Conservation (phyloP, 1,140 invertebrate genomes). For the Metaphire vulgaris region DNA sequence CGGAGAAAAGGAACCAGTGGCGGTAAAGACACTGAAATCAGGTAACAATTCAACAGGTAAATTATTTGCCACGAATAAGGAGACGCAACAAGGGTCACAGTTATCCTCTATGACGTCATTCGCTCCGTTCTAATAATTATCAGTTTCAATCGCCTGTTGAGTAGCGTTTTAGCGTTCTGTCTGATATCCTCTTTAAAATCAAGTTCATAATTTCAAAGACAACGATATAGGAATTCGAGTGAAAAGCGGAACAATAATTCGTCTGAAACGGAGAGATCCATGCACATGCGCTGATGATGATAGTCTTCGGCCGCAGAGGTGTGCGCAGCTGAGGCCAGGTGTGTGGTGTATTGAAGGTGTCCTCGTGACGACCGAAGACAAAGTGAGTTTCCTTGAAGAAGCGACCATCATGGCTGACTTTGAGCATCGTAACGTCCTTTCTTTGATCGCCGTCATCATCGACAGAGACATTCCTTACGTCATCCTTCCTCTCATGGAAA, state of each 20-base stretch:
- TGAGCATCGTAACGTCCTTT: slow-evolving; percentile 51
- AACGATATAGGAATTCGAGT: too few species aligned
- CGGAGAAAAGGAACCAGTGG: slow-evolving; percentile 1
- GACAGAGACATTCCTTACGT: slow-evolving; percentile 49
- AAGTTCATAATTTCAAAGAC: background rate
- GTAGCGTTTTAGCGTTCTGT: background rate
- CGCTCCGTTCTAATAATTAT: background rate
- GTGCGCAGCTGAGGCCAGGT: too few species aligned
- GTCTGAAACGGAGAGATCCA: too few species aligned
- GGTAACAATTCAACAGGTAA: background rate
- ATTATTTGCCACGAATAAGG: background rate
- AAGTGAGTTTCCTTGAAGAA: slow-evolving; percentile 52
- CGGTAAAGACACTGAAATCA: slow-evolving; percentile 1
- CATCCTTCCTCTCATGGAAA: slow-evolving; percentile 51
- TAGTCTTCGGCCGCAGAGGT: too few species aligned
- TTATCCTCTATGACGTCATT: background rate
- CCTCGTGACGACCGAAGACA: too few species aligned
- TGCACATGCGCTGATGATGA: too few species aligned
- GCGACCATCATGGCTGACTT: slow-evolving; percentile 50
- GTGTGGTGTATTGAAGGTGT: too few species aligned
- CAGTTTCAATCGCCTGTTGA: background rate
- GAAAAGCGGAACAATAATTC: too few species aligned
- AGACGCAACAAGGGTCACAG: too few species aligned
- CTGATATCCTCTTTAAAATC: background rate
- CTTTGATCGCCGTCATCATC: slow-evolving; percentile 51